Evolutionary conservation across 2,888 invertebrate species (phyloP), one percentile per base, ranked within the genome.

Genomic region (Hetaerina titia): DNA sequence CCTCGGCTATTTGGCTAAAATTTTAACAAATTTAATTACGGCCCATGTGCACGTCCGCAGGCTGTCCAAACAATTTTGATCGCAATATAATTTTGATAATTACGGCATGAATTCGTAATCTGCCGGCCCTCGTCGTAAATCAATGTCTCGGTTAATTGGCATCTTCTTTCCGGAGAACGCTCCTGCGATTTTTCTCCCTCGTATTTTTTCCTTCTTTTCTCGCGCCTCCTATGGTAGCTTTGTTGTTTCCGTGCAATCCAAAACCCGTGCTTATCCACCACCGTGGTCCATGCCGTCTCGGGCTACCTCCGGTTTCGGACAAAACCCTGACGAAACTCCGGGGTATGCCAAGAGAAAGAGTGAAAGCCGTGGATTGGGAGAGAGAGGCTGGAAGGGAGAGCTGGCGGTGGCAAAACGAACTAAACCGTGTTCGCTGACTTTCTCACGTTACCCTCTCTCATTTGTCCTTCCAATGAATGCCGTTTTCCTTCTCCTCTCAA

Each of bases 1-100:
- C 69, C 7, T 9, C 8, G 69, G 69, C 69, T 22, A 9, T 69
- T 45, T 25, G 58, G 58, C 90, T 45, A 64, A 90, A 90, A 90
- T 31, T 64, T 90, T 64, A 90, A 90, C 45, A 64, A 90, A 90
- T 90, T 90, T 22, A 64, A 90, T 90, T 64, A 64, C 45, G 69
- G n/a, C 22, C 22, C 9, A 45, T 57, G 58, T 89, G 89, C 89
- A 31, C 31, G 9, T 64, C 90, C 90, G 9, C 19, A 64, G 64
- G 15, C 64, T 17, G 15, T 25, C 9, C 64, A 64, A 90, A 64
- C 31, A 92, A 92, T 92, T 69, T 74, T 74, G 69, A 92, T 92
- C 57, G 69, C n/a, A 74, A 69, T 90, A 90, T 92, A 74, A 74
- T 92, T 92, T 92, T 45, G 92, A 92, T 92, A 92, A 92, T 90